Conservation (phyloP, 92 coral and sea anemone species). For the Pocillopora meandrina region DNA sequence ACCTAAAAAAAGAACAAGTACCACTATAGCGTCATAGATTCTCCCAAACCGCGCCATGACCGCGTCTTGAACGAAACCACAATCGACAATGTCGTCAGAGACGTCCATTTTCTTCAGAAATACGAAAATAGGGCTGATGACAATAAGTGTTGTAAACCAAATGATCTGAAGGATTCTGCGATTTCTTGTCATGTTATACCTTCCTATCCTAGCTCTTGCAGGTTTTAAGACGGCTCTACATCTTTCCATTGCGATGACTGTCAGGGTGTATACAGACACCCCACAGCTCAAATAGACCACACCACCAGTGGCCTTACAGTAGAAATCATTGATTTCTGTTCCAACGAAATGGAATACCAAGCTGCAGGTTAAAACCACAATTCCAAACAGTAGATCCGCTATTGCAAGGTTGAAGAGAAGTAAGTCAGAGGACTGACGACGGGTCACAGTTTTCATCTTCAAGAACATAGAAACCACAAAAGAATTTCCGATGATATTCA, state of each 20-base stretch:
- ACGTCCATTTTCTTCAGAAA: constrained; percentile 39
- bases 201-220: constrained; percentile 8
- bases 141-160: constrained; percentile 27
- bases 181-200: constrained; percentile 1
- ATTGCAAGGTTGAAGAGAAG: constrained; percentile 50
- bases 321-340: constrained; percentile 23
- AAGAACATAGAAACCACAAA: constrained; percentile 43
- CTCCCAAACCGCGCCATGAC: constrained; percentile 20
- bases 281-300: constrained; percentile 45
- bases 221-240: constrained; percentile 48
- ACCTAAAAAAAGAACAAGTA: constrained; percentile 28
- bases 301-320: constrained; percentile 55
- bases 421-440: constrained; percentile 12
- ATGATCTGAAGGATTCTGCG: constrained; percentile 16
- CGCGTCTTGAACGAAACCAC: constrained; percentile 32
- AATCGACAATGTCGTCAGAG: constrained; percentile 19
- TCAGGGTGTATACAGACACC: constrained; percentile 53
- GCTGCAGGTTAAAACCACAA: constrained; percentile 30
- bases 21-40: constrained; percentile 45
- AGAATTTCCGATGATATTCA: constrained; percentile 49
- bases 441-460: constrained; percentile 2
- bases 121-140: constrained; percentile 34
- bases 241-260: constrained; percentile 46
- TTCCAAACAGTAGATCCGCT: constrained; percentile 51
- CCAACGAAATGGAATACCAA: constrained; percentile 13